Evolutionary conservation across 1,140 invertebrate species (phyloP).

Genomic region (Nylanderia fulva): DNA sequence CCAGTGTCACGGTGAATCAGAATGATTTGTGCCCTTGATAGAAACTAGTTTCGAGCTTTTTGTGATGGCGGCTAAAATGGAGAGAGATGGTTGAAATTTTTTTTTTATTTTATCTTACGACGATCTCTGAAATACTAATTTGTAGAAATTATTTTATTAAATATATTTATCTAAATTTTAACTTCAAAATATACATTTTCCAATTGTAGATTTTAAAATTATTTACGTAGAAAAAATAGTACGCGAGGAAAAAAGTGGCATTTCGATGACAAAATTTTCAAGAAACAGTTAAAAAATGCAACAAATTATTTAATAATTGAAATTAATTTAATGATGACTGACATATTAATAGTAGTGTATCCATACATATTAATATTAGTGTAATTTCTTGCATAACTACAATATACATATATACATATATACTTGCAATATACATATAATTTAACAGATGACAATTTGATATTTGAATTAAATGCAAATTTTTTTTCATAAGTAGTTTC

Average conservation of each 20-base stretch:
- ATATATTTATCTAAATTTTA: not conserved
- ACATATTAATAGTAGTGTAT: not conserved
- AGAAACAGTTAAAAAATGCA: not conserved
- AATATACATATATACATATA: too few species aligned
- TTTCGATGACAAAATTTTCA: not conserved
- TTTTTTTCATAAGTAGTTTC: not conserved
- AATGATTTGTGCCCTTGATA: slow-evolving; percentile 79
- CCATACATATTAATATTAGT: too few species aligned
- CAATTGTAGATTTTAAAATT: not conserved
- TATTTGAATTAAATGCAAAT: not conserved
- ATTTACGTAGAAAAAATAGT: not conserved
- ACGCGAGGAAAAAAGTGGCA: not conserved
- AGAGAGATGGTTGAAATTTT: slow-evolving; percentile 75
- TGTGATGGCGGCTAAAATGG: slow-evolving; percentile 60
- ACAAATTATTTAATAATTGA: not conserved
- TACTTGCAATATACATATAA: too few species aligned
- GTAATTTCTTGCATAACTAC: slow-evolving; percentile 1
- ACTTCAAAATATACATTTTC: not conserved
- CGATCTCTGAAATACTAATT: slow-evolving; percentile 15
- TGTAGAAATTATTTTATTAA: slow-evolving; percentile 58
- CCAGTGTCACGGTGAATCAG: slow-evolving; percentile 65
- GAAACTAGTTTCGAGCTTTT: slow-evolving; percentile 75
- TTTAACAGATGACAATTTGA: not conserved
- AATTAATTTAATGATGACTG: not conserved
- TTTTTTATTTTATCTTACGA: slow-evolving; percentile 31